Evolutionary conservation across 1,140 invertebrate species (phyloP).

Genomic region (Sycophila sp.): DNA sequence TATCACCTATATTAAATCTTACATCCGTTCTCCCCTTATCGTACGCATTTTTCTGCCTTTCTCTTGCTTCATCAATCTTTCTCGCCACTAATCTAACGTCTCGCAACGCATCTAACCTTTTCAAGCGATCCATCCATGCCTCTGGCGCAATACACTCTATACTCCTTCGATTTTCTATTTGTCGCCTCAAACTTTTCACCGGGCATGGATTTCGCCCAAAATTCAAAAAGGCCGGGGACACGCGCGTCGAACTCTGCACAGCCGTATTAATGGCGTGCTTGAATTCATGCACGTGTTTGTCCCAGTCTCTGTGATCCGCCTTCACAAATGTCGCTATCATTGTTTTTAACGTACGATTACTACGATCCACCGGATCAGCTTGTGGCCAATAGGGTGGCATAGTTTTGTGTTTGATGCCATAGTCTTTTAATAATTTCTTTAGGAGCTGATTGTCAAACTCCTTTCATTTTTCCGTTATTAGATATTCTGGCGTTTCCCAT

Average conservation of each 20-base stretch:
- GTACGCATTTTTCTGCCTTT: not conserved
- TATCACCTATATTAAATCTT: not conserved
- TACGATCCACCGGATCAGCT: slow-evolving; percentile 59
- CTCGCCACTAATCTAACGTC: not conserved
- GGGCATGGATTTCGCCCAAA: too few species aligned
- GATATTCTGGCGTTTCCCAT: not conserved
- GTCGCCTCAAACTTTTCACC: too few species aligned
- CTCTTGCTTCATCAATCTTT: not conserved
- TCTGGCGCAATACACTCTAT: too few species aligned
- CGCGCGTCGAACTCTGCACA: not conserved
- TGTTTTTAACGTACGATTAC: slow-evolving; percentile 59
- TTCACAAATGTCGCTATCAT: slow-evolving; percentile 54
- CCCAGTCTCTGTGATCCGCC: slow-evolving; percentile 53
- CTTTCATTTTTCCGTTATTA: slow-evolving; percentile 9
- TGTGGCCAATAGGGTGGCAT: slow-evolving; percentile 57
- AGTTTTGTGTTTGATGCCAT: slow-evolving; percentile 44
- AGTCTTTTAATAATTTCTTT: slow-evolving; percentile 1
- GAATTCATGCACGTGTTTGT: slow-evolving; percentile 46
- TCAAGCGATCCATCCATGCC: not conserved
- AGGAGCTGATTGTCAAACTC: slow-evolving; percentile 30
- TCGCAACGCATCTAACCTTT: not conserved
- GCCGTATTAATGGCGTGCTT: not conserved
- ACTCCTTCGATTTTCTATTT: too few species aligned
- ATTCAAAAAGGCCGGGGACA: not conserved
- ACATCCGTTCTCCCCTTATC: not conserved